Percentiles rank a stretch among this genome's conserved stretches.
These are phyloP conservation scores for Salvelinus alpinus DNA, from an alignment of 2,113 vertebrate species.

Conservation along the genomic window DNA sequence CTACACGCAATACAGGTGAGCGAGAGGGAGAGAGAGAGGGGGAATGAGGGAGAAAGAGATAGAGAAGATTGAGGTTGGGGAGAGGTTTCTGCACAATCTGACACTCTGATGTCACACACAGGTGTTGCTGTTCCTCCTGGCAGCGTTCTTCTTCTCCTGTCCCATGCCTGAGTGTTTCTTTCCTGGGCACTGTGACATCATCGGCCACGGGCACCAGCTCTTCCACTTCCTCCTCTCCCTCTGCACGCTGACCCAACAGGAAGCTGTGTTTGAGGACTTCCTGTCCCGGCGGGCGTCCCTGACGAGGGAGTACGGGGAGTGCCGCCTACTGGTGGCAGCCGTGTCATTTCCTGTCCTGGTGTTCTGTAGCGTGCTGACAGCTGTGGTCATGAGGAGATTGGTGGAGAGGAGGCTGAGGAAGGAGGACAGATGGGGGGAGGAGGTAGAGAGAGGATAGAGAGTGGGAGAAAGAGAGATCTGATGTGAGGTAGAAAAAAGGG, in stretches of 20 bases:
- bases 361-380: conserved; percentile 74
- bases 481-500: neutral
- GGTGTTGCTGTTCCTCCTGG: conserved; percentile 80
- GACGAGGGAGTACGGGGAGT: conserved; percentile 67
- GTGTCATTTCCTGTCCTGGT: conserved; percentile 76
- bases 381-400: conserved; percentile 65
- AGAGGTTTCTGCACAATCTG: neutral
- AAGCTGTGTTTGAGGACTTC: conserved; percentile 85
- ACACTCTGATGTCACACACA: conserved; percentile 14
- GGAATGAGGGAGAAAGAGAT: neutral
- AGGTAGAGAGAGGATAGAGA: neutral
- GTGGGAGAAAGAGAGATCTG: neutral
- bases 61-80: neutral
- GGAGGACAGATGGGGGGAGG: neutral
- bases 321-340: conserved; percentile 71
- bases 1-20: conserved; percentile 82
- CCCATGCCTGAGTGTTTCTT: conserved; percentile 82
- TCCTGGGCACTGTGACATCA: conserved; percentile 79
- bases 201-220: conserved; percentile 84
- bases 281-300: conserved; percentile 77
- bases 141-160: conserved; percentile 85
- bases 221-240: conserved; percentile 82
- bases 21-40: neutral
- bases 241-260: conserved; percentile 83
- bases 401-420: conserved; percentile 33